Evolutionary conservation across 37 sponge, comb jelly and placozoan species (phyloP).

Genomic region (Chondrosia reniformis): DNA sequence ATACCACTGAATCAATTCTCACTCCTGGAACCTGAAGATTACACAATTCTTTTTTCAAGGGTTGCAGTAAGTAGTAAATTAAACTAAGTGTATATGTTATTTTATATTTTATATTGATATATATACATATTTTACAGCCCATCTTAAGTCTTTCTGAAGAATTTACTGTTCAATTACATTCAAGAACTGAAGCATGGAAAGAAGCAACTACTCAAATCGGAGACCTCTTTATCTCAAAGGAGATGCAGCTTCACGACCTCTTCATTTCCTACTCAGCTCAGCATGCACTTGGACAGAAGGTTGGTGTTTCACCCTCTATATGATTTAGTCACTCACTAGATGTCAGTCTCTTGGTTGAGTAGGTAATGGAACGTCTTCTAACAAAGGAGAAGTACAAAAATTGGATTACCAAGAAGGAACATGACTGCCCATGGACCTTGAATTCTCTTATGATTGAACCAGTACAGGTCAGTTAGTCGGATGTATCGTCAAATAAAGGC

Average conservation of each 20-base stretch:
- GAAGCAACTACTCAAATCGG: slow-evolving; percentile 55
- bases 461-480: no score
- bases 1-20: slow-evolving; percentile 30
- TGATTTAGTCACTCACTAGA: background rate
- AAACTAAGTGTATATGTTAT: no score
- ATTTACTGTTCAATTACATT: slow-evolving; percentile 45
- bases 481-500: no score
- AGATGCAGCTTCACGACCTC: slow-evolving; percentile 20
- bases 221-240: slow-evolving; percentile 77
- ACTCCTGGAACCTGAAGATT: slow-evolving; percentile 59
- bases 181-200: slow-evolving; percentile 76
- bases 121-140: slow-evolving; percentile 43
- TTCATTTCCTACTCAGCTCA: slow-evolving; percentile 73
- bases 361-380: slow-evolving; percentile 1
- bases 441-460: slow-evolving; percentile 48
- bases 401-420: slow-evolving; percentile 55
- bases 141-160: slow-evolving; percentile 50
- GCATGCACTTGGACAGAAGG: slow-evolving; percentile 59
- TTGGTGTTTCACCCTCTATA: background rate
- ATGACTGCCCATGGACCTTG: slow-evolving; percentile 49
- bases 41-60: slow-evolving; percentile 49
- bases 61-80: slow-evolving; percentile 40
- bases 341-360: background rate
- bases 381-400: slow-evolving; percentile 55
- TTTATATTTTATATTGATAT: background rate